Base-by-base conservation (phyloP, 2,797 vertebrate species). In the Tiaroga cobitis region DNA sequence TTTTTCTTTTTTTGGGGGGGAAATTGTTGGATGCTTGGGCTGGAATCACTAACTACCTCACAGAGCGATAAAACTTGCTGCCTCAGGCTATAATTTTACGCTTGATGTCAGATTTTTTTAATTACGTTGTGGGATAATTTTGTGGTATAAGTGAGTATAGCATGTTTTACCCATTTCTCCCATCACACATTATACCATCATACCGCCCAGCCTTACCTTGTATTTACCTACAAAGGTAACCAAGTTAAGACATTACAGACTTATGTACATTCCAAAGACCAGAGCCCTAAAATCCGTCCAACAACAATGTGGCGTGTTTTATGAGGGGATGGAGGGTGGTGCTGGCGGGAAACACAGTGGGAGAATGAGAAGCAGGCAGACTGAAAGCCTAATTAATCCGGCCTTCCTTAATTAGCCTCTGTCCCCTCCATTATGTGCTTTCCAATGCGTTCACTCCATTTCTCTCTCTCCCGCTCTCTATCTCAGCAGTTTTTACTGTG, bases 361-460 rank as follows among this genome's bases (percentile, higher is more conserved):
- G 91, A 92, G 90, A 91, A 90, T 91, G 88, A 90, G 88, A 93
- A 90, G 90, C 92, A 90, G 86, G 86, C 90, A 93, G 81, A 91
- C 90, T 92, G 89, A 91, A 93, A 92, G 90, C 91, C 90, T 94
- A 95, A 94, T 94, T 93, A 94, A 94, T 93, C 92, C 91, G 89
- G 88, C 88, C 92, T 91, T 88, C 88, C 90, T 94, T 94, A 94
- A 94, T 95, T 94, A 94, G 91, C 91, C 93, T 92, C 89, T 91
- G 91, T 90, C 86, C 90, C 65, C 80, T 91, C 90, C 91, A 91
- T 93, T 91, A 91, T 86, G 34, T 84, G 87, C 86, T 90, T 75
- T 81, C 90, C 91, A 89, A 78, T 75, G 69, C 41, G 41, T 73
- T 69, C 39, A 65, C 81, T 82, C 43, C 83, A 18, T 32, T 78